A percentile compares a stretch with the other conserved stretches of the same genome.
These are phyloP conservation scores for Jaculus jaculus DNA, from an alignment of 2,113 vertebrate species.

Conservation along the genomic window DNA sequence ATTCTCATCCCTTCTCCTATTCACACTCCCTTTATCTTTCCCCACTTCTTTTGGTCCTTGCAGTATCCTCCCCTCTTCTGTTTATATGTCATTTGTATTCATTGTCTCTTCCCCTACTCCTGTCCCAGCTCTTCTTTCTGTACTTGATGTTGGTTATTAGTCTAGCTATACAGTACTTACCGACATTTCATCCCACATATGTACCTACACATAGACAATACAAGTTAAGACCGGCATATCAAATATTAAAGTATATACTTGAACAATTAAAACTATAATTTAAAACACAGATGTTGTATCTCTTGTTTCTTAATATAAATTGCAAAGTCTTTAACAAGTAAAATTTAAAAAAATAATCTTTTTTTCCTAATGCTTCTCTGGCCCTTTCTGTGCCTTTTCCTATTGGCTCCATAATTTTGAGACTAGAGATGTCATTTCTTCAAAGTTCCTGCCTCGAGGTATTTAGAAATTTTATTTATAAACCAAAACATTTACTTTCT, in stretches of 20 bases:
- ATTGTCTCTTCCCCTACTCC: too few relatives aligned
- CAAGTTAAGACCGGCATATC: too few relatives aligned
- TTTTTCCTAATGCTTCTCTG: not conserved
- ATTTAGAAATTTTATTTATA: not conserved
- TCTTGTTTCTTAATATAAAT: not conserved
- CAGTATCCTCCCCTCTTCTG: too few relatives aligned
- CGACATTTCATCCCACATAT: too few relatives aligned
- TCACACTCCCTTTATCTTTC: too few relatives aligned
- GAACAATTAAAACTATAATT: not conserved
- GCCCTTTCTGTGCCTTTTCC: not conserved
- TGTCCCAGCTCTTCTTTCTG: too few relatives aligned
- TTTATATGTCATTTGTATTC: too few relatives aligned
- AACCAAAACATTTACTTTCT: not conserved
- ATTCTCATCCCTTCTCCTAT: too few relatives aligned
- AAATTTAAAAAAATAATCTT: not conserved
- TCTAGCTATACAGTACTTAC: too few relatives aligned
- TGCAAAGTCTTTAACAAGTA: not conserved
- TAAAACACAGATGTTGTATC: not conserved
- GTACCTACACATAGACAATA: too few relatives aligned
- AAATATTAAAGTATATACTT: not conserved
- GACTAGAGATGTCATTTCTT: not conserved
- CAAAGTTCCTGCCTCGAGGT: not conserved
- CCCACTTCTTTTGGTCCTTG: too few relatives aligned
- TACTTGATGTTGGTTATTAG: too few relatives aligned
- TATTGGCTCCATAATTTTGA: not conserved